Evolutionary conservation across 2,888 invertebrate species (phyloP).

Genomic region (Hymenopus coronatus): DNA sequence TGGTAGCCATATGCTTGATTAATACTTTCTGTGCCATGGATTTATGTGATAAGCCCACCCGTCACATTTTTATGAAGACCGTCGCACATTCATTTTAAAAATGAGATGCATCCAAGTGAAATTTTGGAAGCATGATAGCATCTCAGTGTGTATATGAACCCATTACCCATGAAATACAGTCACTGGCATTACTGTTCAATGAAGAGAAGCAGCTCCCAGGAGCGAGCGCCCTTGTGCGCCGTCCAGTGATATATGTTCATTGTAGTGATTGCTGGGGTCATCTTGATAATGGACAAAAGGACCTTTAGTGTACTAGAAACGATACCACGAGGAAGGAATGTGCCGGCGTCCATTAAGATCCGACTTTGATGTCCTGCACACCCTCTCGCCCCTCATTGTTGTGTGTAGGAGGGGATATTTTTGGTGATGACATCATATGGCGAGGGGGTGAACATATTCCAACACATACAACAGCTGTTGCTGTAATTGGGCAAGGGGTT

Average conservation of each 20-base stretch:
- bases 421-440: conserved; percentile 14
- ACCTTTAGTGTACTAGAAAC: background rate
- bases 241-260: background rate
- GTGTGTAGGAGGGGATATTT: background rate
- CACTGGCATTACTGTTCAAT: background rate
- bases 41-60: background rate
- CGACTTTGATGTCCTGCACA: conserved; percentile 6
- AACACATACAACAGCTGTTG: conserved; percentile 10
- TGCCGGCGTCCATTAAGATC: background rate
- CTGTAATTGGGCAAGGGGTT: conserved; percentile 4
- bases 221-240: background rate
- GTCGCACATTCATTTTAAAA: background rate
- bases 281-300: background rate
- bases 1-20: too few species aligned
- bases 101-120: background rate
- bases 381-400: conserved; percentile 1
- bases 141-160: background rate
- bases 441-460: background rate
- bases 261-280: background rate
- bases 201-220: background rate
- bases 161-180: too few species aligned
- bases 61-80: background rate
- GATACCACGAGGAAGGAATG: background rate
- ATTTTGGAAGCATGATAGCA: background rate
- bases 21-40: too few species aligned